Conservation (phyloP, 2,888 invertebrate species). For the Diogma glabrata region DNA sequence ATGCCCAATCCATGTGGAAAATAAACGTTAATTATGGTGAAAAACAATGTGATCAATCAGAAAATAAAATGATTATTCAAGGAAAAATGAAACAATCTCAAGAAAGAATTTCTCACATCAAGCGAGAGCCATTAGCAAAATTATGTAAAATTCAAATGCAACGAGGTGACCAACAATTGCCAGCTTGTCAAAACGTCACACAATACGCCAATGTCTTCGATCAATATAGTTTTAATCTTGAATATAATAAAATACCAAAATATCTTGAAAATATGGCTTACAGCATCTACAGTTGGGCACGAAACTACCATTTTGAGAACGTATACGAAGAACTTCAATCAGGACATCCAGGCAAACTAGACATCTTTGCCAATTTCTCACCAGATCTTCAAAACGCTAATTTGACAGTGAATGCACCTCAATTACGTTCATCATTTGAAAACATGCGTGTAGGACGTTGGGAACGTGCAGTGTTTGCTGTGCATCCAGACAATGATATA, state of each 20-base stretch:
- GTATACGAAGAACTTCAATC: slow-evolving; percentile 38
- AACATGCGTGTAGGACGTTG: slow-evolving; percentile 37
- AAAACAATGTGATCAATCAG: slow-evolving; percentile 32
- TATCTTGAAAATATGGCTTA: slow-evolving; percentile 37
- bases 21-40: slow-evolving; percentile 42
- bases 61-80: slow-evolving; percentile 33
- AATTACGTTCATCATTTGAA: slow-evolving; percentile 33
- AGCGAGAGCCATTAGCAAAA: slow-evolving; percentile 36
- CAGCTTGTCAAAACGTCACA: slow-evolving; percentile 46
- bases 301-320: slow-evolving; percentile 39
- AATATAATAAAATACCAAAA: slow-evolving; percentile 41
- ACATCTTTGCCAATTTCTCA: slow-evolving; percentile 37
- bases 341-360: slow-evolving; percentile 38
- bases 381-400: slow-evolving; percentile 39
- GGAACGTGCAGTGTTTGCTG: slow-evolving; percentile 34
- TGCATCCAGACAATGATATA: slow-evolving; percentile 35
- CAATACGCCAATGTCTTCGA: slow-evolving; percentile 43
- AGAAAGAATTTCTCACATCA: slow-evolving; percentile 39
- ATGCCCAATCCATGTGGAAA: slow-evolving; percentile 39
- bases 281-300: slow-evolving; percentile 37
- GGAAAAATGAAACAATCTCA: slow-evolving; percentile 41
- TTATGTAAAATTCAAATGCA: slow-evolving; percentile 37
- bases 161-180: slow-evolving; percentile 43
- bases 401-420: slow-evolving; percentile 38
- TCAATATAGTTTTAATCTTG: slow-evolving; percentile 37